Conservation (phyloP, 2,113 vertebrate species). For the Colius striatus region DNA sequence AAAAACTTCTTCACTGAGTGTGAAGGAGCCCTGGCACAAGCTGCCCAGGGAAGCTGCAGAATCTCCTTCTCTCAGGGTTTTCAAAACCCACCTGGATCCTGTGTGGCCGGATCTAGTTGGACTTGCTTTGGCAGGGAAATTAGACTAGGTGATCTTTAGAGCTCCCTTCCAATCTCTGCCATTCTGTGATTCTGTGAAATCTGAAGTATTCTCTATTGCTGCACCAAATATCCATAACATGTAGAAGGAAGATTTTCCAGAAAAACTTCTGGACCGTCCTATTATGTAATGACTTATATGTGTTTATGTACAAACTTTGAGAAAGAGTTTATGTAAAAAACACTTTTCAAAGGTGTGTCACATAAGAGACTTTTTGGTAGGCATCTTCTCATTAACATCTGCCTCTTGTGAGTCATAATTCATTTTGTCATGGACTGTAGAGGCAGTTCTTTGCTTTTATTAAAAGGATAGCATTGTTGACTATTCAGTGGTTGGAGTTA, state of each 20-base stretch:
- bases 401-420: conserved; percentile 5
- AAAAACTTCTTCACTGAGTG: too few relatives aligned
- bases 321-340: neutral
- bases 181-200: neutral
- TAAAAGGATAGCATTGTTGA: conserved; percentile 28
- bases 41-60: too few relatives aligned
- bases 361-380: neutral
- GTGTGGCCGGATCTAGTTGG: too few relatives aligned
- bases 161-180: too few relatives aligned
- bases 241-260: neutral
- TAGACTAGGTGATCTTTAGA: too few relatives aligned
- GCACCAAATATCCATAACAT: neutral
- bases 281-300: neutral
- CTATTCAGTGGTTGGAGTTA: neutral
- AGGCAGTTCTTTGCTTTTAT: neutral
- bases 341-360: conserved; percentile 13
- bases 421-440: neutral
- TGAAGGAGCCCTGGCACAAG: too few relatives aligned
- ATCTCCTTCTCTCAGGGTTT: too few relatives aligned
- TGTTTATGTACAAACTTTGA: neutral
- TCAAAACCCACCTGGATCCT: too few relatives aligned
- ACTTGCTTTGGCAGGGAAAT: too few relatives aligned
- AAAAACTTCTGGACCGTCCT: neutral
- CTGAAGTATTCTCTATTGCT: neutral
- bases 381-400: conserved; percentile 39